These are phyloP conservation scores for Dinocampus coccinellae DNA, from an alignment of 2,888 invertebrate genomes.

Conservation along the genomic window DNA sequence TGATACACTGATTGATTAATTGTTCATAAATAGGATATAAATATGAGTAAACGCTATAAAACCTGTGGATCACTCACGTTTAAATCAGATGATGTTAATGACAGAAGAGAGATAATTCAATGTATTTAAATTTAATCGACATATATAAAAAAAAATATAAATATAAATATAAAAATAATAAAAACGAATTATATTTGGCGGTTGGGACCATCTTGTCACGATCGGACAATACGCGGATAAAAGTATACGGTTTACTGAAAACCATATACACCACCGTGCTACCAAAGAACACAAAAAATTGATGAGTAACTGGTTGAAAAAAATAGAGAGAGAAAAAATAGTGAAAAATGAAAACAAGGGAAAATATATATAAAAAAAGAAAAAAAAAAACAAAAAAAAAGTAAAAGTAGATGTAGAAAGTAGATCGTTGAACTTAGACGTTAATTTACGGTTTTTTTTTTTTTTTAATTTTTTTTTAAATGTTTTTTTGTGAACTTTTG, in stretches of 20 bases:
- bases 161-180: constrained; percentile 31
- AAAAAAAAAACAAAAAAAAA: constrained; percentile 39
- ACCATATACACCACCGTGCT: constrained; percentile 64
- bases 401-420: constrained; percentile 48
- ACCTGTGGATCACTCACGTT: constrained; percentile 11
- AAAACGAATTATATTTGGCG: constrained; percentile 45
- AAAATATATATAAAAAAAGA: no score
- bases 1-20: background rate
- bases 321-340: constrained; percentile 37
- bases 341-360: no score
- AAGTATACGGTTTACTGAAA: constrained; percentile 53
- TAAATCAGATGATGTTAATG: background rate
- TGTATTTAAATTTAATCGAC: constrained; percentile 2
- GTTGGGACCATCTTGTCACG: constrained; percentile 64
- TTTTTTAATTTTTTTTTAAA: constrained; percentile 26
- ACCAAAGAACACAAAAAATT: constrained; percentile 65
- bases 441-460: constrained; percentile 29
- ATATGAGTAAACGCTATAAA: background rate
- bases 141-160: constrained; percentile 20
- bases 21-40: constrained; percentile 19
- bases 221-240: constrained; percentile 57
- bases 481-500: no score
- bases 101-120: background rate
- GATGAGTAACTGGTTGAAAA: constrained; percentile 43
- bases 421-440: constrained; percentile 44